Conservation (phyloP, 2,888 invertebrate species). For the Perdita meconis region DNA sequence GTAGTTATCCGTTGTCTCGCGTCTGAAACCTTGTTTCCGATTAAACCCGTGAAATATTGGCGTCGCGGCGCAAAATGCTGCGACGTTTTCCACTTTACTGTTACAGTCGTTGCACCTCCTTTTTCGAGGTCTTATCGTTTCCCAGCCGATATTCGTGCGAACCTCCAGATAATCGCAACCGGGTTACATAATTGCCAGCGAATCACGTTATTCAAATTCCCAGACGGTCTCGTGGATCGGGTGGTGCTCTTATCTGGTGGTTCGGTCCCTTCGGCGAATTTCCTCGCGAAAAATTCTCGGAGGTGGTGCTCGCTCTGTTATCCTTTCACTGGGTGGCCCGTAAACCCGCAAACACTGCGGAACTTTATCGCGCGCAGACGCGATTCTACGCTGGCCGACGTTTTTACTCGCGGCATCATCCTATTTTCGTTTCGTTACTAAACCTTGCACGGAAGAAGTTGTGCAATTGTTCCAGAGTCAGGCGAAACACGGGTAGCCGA, state of each 20-base stretch:
- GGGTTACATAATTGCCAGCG: slow-evolving; percentile 45
- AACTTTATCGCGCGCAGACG: slow-evolving; percentile 49
- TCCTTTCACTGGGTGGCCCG: slow-evolving; percentile 46
- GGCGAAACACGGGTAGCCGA: background rate
- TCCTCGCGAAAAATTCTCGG: slow-evolving; percentile 36
- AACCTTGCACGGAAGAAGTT: slow-evolving; percentile 9
- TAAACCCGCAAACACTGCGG: slow-evolving; percentile 15
- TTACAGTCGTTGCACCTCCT: slow-evolving; percentile 5
- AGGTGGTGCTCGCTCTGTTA: slow-evolving; percentile 26
- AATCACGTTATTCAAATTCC: slow-evolving; percentile 53
- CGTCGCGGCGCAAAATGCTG: slow-evolving; percentile 9
- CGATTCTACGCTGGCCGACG: slow-evolving; percentile 42
- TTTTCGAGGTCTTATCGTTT: slow-evolving; percentile 25
- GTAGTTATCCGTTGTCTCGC: slow-evolving; percentile 1
- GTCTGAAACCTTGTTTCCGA: slow-evolving; percentile 32
- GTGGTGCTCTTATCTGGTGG: slow-evolving; percentile 60
- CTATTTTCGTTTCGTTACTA: slow-evolving; percentile 46
- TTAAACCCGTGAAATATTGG: slow-evolving; percentile 26
- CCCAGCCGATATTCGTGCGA: slow-evolving; percentile 24
- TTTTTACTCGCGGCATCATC: slow-evolving; percentile 41
- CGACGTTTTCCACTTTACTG: slow-evolving; percentile 12
- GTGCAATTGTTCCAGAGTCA: slow-evolving; percentile 29
- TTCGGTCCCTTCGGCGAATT: slow-evolving; percentile 26
- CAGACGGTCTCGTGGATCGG: slow-evolving; percentile 66
- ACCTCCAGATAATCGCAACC: slow-evolving; percentile 34